A percentile compares a stretch with the other conserved stretches of the same genome.
phyloP scores from a whole-genome alignment of 1,140 invertebrate genomes.

The Conus betulinus region DNA sequence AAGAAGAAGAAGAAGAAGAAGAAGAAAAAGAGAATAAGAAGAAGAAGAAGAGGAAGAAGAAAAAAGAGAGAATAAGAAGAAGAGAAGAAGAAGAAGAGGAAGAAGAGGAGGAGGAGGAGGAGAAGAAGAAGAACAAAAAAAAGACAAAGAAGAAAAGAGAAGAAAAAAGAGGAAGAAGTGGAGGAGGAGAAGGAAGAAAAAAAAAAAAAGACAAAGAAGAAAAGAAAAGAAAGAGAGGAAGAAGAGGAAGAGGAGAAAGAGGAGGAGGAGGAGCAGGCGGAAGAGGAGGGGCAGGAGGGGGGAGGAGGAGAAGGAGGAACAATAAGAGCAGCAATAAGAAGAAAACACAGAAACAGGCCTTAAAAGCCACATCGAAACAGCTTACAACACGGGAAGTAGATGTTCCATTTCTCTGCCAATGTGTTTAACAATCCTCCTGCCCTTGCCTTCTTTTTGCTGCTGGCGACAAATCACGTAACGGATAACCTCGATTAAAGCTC shows the following conservation, averaged over 20 bases:
- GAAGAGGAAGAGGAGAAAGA: background rate
- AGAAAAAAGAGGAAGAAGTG: background rate
- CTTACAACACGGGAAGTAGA: background rate
- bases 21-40: slow-evolving; percentile 25
- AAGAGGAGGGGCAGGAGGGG: background rate
- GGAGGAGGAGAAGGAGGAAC: background rate
- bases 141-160: background rate
- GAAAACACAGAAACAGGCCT: background rate
- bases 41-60: background rate
- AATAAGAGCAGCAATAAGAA: background rate
- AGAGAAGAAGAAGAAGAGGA: too few species aligned
- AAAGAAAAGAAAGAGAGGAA: background rate
- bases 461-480: slow-evolving; percentile 1
- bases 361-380: background rate
- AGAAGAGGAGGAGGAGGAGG: too few species aligned
- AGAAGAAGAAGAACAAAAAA: too few species aligned
- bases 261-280: background rate
- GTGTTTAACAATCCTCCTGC: background rate
- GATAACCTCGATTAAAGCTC: background rate
- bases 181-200: background rate
- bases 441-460: background rate
- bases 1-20: slow-evolving; percentile 34
- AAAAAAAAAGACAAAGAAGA: background rate
- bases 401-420: background rate
- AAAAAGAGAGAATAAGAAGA: too few species aligned